Base-by-base conservation (phyloP, 2,888 invertebrate genomes). In the Lepidocyrtinus sp. region DNA sequence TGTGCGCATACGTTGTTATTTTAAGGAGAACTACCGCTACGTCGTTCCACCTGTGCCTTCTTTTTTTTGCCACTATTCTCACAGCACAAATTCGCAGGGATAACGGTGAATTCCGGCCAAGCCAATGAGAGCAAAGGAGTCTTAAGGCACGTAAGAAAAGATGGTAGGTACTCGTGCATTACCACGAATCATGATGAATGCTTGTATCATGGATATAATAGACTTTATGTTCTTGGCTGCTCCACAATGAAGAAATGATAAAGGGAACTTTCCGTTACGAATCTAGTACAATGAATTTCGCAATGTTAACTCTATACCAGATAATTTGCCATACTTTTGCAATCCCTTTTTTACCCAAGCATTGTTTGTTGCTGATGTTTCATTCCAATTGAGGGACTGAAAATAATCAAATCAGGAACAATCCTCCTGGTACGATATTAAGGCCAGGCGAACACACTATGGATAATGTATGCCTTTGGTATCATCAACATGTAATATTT, bases 211-310 rank as follows among this genome's bases (percentile, higher is more conserved):
- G 36, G 36, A 36, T 36, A 36, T 36, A 36, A 36, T 36, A 36
- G 5, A 36, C 36, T 12, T 36, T 12, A 36, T 5, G 5, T 36
- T 36, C 36, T 36, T 36, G 36, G 12, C 36, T 36, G 36, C 36
- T 36, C 36, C 36, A 36, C 36, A 36, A 36, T 5, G 12, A 7
- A 36, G 36, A 7, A 36, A 36, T 36, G 63, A 62, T 36, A 24
- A 68, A 25, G 61, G 69, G 67, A 59, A 75, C 68, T 36, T 68
- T 70, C 76, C 70, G 76, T 70, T 70, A 76, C 76, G 36, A 64
- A 70, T 68, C 68, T 17, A 75, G 24, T 26, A 5, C 9, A 36
- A 71, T 21, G 63, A 19, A 25, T 70, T 70, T 74, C 65, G 65
- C 74, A 65, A 74, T 27, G 36, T 7, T 36, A 12, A 36, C 36